Evolutionary conservation across 2,113 vertebrate genomes (phyloP).

Genomic region (Ammodytes marinus): DNA sequence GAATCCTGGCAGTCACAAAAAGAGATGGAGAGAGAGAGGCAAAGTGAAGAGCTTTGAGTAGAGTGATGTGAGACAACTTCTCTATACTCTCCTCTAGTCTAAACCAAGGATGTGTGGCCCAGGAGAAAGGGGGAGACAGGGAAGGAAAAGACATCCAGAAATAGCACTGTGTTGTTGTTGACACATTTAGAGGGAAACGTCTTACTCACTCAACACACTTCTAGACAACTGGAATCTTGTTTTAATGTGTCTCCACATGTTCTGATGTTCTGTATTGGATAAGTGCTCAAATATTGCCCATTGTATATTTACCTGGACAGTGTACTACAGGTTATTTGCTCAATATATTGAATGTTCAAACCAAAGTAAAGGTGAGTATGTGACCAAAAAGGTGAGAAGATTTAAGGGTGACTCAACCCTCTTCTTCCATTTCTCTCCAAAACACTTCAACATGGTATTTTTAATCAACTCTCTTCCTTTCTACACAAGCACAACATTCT

Average conservation of each 20-base stretch:
- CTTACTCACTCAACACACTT: slow-evolving; percentile 18
- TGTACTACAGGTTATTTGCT: background rate
- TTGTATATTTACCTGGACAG: background rate
- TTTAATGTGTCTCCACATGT: background rate
- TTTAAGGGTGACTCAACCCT: background rate
- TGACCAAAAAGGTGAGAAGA: no score
- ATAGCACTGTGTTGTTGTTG: slow-evolving; percentile 57
- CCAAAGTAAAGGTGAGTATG: background rate
- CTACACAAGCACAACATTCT: no score
- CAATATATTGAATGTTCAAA: background rate
- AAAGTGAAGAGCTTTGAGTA: slow-evolving; percentile 63
- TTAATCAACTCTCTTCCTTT: no score
- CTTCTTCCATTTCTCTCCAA: no score
- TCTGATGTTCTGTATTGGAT: background rate
- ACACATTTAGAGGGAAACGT: slow-evolving; percentile 35
- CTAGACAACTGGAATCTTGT: background rate
- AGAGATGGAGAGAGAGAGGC: background rate
- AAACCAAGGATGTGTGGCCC: slow-evolving; percentile 53
- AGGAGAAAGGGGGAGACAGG: slow-evolving; percentile 43
- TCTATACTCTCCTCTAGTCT: slow-evolving; percentile 36
- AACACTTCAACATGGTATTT: no score
- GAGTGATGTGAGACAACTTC: slow-evolving; percentile 57
- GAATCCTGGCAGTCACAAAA: background rate
- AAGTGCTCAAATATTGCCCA: background rate
- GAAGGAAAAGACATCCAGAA: slow-evolving; percentile 62